These are phyloP conservation scores for Uria aalge DNA, from an alignment of 2,113 vertebrate species.

Conservation along the genomic window DNA sequence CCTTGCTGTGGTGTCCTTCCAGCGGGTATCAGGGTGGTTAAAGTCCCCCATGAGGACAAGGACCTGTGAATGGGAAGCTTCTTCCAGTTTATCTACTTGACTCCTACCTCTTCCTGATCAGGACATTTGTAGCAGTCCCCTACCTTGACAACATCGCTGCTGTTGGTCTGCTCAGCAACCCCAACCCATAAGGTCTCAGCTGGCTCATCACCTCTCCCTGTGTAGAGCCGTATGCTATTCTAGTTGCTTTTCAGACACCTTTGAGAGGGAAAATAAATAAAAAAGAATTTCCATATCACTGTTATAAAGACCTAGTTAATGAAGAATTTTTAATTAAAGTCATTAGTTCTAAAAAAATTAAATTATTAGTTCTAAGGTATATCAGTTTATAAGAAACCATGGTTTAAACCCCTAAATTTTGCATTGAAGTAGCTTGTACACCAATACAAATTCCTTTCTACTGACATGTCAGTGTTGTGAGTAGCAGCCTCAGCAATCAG, in stretches of 20 bases:
- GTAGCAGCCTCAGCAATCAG: neutral
- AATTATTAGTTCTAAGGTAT: neutral
- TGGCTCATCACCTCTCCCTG: neutral
- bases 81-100: neutral
- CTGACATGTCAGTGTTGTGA: neutral
- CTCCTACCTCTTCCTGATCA: neutral
- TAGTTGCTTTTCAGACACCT: neutral
- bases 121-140: neutral
- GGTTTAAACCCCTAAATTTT: neutral
- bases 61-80: neutral
- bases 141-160: neutral
- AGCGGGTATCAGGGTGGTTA: neutral
- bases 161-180: neutral
- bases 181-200: neutral
- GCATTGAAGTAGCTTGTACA: neutral
- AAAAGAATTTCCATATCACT: neutral
- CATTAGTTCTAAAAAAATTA: neutral
- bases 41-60: neutral
- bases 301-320: neutral
- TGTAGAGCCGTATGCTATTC: too few species aligned
- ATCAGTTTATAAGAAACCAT: neutral
- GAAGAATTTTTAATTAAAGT: neutral
- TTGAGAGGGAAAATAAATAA: neutral
- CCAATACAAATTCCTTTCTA: neutral
- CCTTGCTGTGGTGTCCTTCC: neutral